Evolutionary conservation across 1,140 invertebrate species (phyloP), one percentile per base, ranked within the genome.

Genomic region (Heterodera carotae): DNA sequence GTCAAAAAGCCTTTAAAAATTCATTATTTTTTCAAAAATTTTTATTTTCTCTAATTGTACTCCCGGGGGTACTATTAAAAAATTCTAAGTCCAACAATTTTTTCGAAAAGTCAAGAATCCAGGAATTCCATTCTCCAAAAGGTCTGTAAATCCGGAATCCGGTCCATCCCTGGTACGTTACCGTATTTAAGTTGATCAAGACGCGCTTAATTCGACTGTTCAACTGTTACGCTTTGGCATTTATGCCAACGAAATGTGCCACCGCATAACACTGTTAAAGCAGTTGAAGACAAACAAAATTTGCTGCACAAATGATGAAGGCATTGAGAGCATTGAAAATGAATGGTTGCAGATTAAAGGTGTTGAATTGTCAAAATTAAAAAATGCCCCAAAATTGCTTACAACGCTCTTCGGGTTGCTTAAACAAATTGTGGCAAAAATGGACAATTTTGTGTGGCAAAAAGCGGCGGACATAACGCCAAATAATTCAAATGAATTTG

Each of bases 181-280:
- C n/a, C n/a, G n/a, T 43, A 43, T 43, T 43, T 7, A 10, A 43
- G 39, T 43, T 43, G 39, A 43, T 43, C 39, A 7, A 43, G 7
- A n/a, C n/a, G n/a, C 39, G 15, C 7, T 43, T 43, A 43, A 43
- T 43, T 56, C 48, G 48, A 22, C 12, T 56, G 48, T 22, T 56
- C 48, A 56, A 56, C 48, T 56, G 48, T 56, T 56, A 56, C 48
- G 22, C 22, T 56, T 56, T 56, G 48, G 48, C 48, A n/a, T 56
- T 56, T 56, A 56, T 56, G 48, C 48, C 48, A 56, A 56, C 48
- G 48, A 56, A 56, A n/a, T 56, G 15, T 56, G 12, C 15, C 12
- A 56, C 18, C 48, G 48, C 15, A 56, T 56, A 22, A 22, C 15
- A 56, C 18, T 56, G 18, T 5, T 56, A 15, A 56, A 56, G 1